phyloP scores from a whole-genome alignment of 2,113 vertebrate species.

The Notothenia rossii region DNA sequence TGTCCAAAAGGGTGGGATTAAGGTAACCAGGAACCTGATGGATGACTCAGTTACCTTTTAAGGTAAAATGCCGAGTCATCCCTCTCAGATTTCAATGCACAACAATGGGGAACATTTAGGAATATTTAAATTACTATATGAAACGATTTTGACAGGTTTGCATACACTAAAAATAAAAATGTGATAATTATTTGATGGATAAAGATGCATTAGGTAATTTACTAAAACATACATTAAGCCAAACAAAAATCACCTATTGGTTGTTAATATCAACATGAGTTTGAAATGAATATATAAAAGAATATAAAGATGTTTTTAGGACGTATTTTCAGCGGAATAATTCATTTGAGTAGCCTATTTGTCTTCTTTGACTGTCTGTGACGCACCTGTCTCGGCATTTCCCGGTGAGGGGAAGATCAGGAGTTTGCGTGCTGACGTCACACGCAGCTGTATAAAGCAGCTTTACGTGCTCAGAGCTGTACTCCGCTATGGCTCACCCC shows the following conservation, averaged over 20 bases:
- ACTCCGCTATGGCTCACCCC: conserved; percentile 55
- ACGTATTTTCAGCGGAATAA: neutral
- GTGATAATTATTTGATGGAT: too few species aligned
- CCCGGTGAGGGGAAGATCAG: neutral
- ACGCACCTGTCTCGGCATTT: neutral
- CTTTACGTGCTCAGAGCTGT: accelerated
- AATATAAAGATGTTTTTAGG: too few species aligned
- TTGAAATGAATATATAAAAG: too few species aligned
- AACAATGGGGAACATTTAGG: neutral
- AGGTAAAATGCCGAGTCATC: conserved; percentile 16
- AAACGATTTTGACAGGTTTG: neutral
- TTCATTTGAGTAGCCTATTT: neutral
- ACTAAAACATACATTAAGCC: neutral
- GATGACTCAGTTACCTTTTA: neutral
- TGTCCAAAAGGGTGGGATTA: neutral
- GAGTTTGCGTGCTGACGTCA: conserved; percentile 51
- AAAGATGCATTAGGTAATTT: neutral
- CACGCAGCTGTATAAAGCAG: conserved; percentile 36
- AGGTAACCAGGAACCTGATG: neutral
- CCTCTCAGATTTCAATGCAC: neutral
- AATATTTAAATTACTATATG: neutral
- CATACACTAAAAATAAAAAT: too few species aligned
- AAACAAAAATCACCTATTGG: neutral
- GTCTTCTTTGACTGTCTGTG: too few species aligned
- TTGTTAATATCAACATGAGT: too few species aligned